phyloP scores from a whole-genome alignment of 1,140 invertebrate genomes.

The Zaprionus africanus region DNA sequence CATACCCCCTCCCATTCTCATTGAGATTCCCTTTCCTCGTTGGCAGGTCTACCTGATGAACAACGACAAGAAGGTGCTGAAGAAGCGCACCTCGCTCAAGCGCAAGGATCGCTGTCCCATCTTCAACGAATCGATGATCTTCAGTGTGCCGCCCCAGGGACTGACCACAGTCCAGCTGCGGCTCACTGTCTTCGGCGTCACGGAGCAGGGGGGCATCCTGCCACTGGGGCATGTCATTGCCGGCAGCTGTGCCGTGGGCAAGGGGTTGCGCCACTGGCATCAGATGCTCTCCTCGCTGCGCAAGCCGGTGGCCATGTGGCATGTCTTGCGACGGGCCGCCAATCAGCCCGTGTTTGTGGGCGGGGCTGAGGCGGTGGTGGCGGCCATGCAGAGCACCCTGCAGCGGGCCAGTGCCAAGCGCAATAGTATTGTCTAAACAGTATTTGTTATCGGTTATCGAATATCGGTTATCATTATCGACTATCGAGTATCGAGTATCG shows the following conservation, averaged over 20 bases:
- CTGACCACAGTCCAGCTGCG: constrained; percentile 89
- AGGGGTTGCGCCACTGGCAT: constrained; percentile 91
- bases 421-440: constrained; percentile 72
- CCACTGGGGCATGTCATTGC: constrained; percentile 91
- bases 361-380: constrained; percentile 76
- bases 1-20: neutral
- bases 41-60: constrained; percentile 90
- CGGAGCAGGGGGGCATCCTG: constrained; percentile 85
- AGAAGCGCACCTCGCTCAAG: constrained; percentile 90
- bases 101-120: constrained; percentile 89
- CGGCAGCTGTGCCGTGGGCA: constrained; percentile 88
- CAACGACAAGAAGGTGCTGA: constrained; percentile 90
- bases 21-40: neutral
- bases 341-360: constrained; percentile 78
- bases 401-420: constrained; percentile 70
- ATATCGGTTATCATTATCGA: neutral
- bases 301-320: constrained; percentile 94
- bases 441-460: neutral
- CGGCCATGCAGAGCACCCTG: constrained; percentile 76
- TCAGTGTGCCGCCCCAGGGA: constrained; percentile 88
- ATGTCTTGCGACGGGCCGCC: constrained; percentile 87
- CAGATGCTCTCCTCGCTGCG: constrained; percentile 93
- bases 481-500: neutral
- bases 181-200: constrained; percentile 89
- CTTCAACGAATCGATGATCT: constrained; percentile 93